Evolutionary conservation across 2,113 vertebrate genomes (phyloP).

Genomic region (Vanacampus margaritifer): DNA sequence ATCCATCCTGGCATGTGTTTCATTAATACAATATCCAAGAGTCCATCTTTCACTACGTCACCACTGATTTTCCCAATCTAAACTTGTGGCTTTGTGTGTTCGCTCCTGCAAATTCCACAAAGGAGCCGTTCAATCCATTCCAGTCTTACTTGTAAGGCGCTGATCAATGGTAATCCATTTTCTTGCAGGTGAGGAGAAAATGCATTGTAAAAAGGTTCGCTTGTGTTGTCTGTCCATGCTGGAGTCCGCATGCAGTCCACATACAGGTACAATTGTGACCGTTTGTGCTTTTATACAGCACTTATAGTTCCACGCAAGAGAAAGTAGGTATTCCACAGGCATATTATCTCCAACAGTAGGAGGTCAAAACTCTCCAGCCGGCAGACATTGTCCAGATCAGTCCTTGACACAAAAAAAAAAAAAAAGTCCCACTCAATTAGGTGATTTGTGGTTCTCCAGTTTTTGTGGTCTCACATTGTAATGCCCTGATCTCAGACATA

Average conservation of each 20-base stretch:
- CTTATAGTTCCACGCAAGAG: conserved; percentile 60
- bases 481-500: conserved; percentile 69
- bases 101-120: neutral
- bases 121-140: conserved; percentile 5
- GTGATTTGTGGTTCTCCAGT: conserved; percentile 64
- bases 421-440: conserved; percentile 57
- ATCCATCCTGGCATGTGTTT: conserved; percentile 32
- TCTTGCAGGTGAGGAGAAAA: conserved; percentile 2
- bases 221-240: neutral
- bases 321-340: conserved; percentile 62
- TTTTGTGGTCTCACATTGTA: conserved; percentile 56
- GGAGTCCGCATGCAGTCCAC: conserved; percentile 1
- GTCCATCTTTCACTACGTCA: conserved; percentile 22
- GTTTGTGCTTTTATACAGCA: conserved; percentile 55
- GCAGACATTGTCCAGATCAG: conserved; percentile 52
- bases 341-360: conserved; percentile 43
- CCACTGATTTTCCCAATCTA: conserved; percentile 12
- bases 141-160: neutral
- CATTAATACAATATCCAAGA: conserved; percentile 42
- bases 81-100: conserved; percentile 21
- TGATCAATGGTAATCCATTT: conserved; percentile 57
- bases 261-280: conserved; percentile 3
- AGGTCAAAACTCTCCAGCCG: conserved; percentile 38
- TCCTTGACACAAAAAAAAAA: conserved; percentile 22
- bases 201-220: neutral